Evolutionary conservation across 2,797 vertebrate species (phyloP), one percentile per base, ranked within the genome.

Genomic region (Gorsachius magnificus): DNA sequence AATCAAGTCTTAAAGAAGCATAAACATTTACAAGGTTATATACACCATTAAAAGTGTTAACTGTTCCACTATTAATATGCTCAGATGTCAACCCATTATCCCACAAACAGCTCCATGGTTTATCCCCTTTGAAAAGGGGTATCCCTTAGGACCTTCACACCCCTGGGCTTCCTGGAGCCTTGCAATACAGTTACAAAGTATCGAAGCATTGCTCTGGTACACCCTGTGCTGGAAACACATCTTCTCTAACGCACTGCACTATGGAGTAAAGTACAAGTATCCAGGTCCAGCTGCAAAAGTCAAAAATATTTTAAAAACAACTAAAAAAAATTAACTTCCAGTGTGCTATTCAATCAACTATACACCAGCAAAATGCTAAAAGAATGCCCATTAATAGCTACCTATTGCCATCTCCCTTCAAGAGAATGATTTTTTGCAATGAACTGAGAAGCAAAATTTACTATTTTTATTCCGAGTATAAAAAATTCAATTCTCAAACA

Each of bases 121-220:
- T 46, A 74, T 13, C 12, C 29, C 35, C 25, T 43, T 33, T 28
- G 28, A 48, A 66, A 77, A 45, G 0, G 1, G 29, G 36, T 5
- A 80, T 50, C 36, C 36, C 61, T 20, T n/a, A 86, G n/a, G 45
- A 71, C 26, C 18, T 18, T 45, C 26, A 4, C 0, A 0, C 35
- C 13, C 5, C 17, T 0, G 5, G 31, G 35, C 41, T 78, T 86
- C 36, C 65, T 1, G 2, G 16, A 71, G 51, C 7, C 12, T 2
- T 13, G 18, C 5, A 19, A 25, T 11, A 26, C 41, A 0, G 60
- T 31, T 46, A 80, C 5, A 11, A 83, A 80, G 36, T 54, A 82
- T 26, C 21, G 0, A 57, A 78, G n/a, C 24, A 46, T 4, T 29
- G 12, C 8, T 18, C 21, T 25, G 11, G 6, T 29, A 72, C 16